A percentile compares a stretch with the other conserved stretches of the same genome.
phyloP scores from a whole-genome alignment of 1,140 invertebrate genomes.

The Cydia splendana region DNA sequence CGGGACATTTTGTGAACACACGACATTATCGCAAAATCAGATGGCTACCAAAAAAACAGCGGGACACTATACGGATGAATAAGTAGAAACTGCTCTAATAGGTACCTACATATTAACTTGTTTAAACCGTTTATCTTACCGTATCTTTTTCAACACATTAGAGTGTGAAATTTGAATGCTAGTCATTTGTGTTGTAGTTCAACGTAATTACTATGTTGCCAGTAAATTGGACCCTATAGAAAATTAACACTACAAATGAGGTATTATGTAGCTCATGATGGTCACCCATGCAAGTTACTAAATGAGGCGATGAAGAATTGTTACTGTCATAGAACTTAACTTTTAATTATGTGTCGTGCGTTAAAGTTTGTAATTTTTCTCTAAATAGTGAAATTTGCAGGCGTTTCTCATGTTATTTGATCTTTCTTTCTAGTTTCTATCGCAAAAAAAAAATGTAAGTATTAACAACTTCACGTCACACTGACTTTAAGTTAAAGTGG shows the following conservation, averaged over 20 bases:
- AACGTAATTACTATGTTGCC: constrained; percentile 39
- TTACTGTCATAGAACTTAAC: background rate
- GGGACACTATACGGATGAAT: constrained; percentile 28
- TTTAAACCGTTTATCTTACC: background rate
- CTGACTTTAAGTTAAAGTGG: too few species aligned
- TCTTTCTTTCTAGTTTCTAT: too few species aligned
- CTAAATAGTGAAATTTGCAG: background rate
- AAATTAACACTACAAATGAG: constrained; percentile 36
- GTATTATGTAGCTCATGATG: constrained; percentile 22
- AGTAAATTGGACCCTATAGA: constrained; percentile 36
- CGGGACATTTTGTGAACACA: constrained; percentile 25
- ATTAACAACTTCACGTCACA: too few species aligned
- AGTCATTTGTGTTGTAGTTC: constrained; percentile 36
- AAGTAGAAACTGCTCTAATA: constrained; percentile 20
- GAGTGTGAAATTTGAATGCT: constrained; percentile 30
- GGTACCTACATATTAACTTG: background rate
- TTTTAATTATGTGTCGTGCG: background rate
- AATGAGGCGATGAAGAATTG: constrained; percentile 20
- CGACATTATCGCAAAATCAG: constrained; percentile 23
- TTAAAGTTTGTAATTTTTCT: background rate
- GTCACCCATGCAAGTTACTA: constrained; percentile 28
- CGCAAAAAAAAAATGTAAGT: too few species aligned
- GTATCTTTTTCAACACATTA: constrained; percentile 25
- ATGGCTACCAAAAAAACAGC: constrained; percentile 11
- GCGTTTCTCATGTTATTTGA: too few species aligned